These are phyloP conservation scores for Sarotherodon lohbergeri DNA, from an alignment of 2,113 vertebrate species.

Conservation along the genomic window DNA sequence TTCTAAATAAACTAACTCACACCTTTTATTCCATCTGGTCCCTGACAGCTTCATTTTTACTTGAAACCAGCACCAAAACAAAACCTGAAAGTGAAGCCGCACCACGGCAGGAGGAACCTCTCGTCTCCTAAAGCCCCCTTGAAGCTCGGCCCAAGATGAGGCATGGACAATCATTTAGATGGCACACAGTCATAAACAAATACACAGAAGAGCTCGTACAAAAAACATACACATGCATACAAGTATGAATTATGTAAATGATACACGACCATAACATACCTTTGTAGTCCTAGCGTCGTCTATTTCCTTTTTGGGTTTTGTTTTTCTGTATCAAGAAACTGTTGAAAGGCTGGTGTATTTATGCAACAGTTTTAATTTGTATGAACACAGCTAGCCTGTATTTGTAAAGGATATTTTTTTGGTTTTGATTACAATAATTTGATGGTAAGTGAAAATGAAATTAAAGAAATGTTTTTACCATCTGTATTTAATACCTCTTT, in stretches of 20 bases:
- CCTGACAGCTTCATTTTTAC: constrained; percentile 72
- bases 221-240: neutral
- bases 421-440: constrained; percentile 31
- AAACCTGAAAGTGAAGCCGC: constrained; percentile 59
- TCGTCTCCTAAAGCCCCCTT: constrained; percentile 50
- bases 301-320: constrained; percentile 28
- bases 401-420: constrained; percentile 36
- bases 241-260: constrained; percentile 2
- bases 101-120: constrained; percentile 60
- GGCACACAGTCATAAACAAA: neutral
- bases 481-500: neutral
- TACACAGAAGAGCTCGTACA: neutral
- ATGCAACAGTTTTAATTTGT: constrained; percentile 50
- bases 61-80: constrained; percentile 72
- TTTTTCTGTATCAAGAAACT: constrained; percentile 27
- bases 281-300: constrained; percentile 34
- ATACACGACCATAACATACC: constrained; percentile 10
- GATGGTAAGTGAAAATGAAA: constrained; percentile 29
- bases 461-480: constrained; percentile 44
- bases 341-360: constrained; percentile 55
- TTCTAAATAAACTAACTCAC: neutral
- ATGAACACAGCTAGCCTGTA: constrained; percentile 38
- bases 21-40: neutral
- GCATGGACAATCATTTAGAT: neutral
- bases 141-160: constrained; percentile 77